Evolutionary conservation across 1,140 invertebrate species (phyloP).

Genomic region (Dendroctonus ponderosae): DNA sequence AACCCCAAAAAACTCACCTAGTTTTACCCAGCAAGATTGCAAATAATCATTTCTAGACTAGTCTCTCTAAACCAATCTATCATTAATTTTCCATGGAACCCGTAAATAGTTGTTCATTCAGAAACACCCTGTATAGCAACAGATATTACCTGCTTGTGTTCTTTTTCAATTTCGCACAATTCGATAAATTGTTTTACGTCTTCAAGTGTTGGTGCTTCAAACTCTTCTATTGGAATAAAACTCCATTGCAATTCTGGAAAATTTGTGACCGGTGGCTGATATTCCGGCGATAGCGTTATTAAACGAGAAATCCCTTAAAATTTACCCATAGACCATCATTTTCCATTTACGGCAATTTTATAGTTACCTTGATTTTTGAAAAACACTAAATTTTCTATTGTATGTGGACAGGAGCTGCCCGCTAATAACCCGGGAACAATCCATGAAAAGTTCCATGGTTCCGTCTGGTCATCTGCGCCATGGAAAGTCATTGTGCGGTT

Average conservation of each 20-base stretch:
- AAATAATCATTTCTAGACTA: too few species aligned
- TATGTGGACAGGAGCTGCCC: slow-evolving; percentile 64
- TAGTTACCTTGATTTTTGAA: slow-evolving; percentile 51
- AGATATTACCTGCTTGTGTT: slow-evolving; percentile 36
- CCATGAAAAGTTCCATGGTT: slow-evolving; percentile 64
- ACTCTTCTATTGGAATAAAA: slow-evolving; percentile 64
- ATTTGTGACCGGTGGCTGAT: slow-evolving; percentile 57
- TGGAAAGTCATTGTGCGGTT: background rate
- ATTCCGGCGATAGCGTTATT: slow-evolving; percentile 64
- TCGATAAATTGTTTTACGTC: slow-evolving; percentile 68
- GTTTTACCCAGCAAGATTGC: too few species aligned
- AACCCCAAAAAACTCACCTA: too few species aligned
- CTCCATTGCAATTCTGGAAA: slow-evolving; percentile 58
- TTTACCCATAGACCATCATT: background rate
- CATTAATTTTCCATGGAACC: too few species aligned
- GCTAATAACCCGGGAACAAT: slow-evolving; percentile 59
- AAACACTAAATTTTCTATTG: slow-evolving; percentile 59
- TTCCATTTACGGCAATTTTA: background rate
- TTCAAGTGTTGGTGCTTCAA: slow-evolving; percentile 62
- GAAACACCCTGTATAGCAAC: background rate
- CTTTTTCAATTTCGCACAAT: slow-evolving; percentile 54
- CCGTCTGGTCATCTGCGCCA: background rate
- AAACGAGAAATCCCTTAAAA: slow-evolving; percentile 56
- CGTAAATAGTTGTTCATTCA: background rate
- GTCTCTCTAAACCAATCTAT: too few species aligned